Evolutionary conservation across 2,888 invertebrate species (phyloP).

Genomic region (Drosophila imparisetae): DNA sequence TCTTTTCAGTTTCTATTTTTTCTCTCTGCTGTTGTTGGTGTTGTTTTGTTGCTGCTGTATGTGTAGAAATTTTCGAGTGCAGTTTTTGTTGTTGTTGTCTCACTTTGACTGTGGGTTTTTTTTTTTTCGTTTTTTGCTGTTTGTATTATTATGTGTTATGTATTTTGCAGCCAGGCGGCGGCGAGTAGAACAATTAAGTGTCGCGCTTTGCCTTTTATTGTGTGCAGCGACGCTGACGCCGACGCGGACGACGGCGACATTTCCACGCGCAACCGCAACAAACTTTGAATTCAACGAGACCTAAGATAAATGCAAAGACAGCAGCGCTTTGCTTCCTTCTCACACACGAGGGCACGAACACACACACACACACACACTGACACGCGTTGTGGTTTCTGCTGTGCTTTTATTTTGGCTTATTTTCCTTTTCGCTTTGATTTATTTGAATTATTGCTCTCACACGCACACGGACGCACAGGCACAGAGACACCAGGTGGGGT

Average conservation of each 20-base stretch:
- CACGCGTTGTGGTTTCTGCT: conserved; percentile 32
- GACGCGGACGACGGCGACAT: conserved; percentile 63
- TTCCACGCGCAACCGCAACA: conserved; percentile 64
- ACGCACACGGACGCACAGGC: conserved; percentile 17
- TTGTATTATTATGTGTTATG: conserved; percentile 43
- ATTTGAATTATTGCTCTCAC: conserved; percentile 42
- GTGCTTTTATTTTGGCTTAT: conserved; percentile 42
- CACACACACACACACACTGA: conserved; percentile 3
- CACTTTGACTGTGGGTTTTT: conserved; percentile 45
- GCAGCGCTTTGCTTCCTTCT: conserved; percentile 46
- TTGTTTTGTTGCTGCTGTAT: conserved; percentile 20
- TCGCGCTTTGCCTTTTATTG: conserved; percentile 55
- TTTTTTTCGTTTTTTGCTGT: conserved; percentile 27
- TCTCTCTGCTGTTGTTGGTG: conserved; percentile 10
- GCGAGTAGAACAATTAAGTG: conserved; percentile 57
- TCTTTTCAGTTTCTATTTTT: conserved; percentile 45
- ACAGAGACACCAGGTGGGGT: conserved; percentile 28
- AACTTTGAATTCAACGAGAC: conserved; percentile 44
- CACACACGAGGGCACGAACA: conserved; percentile 26
- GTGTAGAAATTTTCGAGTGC: conserved; percentile 42
- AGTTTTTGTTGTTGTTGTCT: conserved; percentile 38
- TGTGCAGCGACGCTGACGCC: conserved; percentile 72
- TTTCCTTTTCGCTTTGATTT: conserved; percentile 40
- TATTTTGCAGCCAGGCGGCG: conserved; percentile 80
- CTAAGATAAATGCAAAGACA: conserved; percentile 33